A percentile compares a stretch with the other conserved stretches of the same genome.
These are phyloP conservation scores for Sebastes schlegelii DNA, from an alignment of 2,113 vertebrate species.

Conservation along the genomic window DNA sequence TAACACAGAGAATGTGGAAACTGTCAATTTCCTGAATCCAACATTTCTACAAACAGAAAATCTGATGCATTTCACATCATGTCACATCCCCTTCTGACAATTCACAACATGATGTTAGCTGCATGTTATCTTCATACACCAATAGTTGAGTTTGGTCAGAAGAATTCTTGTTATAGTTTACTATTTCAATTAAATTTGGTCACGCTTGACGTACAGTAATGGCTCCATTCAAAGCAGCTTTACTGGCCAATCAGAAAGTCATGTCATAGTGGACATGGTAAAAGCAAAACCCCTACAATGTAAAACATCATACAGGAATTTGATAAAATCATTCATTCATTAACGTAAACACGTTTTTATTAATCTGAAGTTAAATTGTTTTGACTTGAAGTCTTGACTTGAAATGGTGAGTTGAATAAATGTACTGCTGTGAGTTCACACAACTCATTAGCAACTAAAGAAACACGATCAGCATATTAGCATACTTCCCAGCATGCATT, in stretches of 20 bases:
- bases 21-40: constrained; percentile 25
- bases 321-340: not conserved
- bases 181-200: not conserved
- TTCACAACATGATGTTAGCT: not conserved
- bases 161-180: not conserved
- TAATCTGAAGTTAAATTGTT: not conserved
- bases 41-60: constrained; percentile 16
- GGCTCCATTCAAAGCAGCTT: not conserved
- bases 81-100: constrained; percentile 1
- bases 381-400: not conserved
- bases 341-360: not conserved
- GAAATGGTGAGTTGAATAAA: not conserved
- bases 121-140: not conserved
- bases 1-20: constrained; percentile 5
- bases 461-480: too few relatives aligned
- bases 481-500: too few relatives aligned
- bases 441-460: too few relatives aligned
- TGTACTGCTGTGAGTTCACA: too few relatives aligned
- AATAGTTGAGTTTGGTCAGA: not conserved
- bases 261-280: not conserved
- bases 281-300: not conserved
- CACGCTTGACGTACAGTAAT: not conserved
- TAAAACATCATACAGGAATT: not conserved
- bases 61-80: not conserved
- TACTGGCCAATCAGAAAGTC: not conserved